Evolutionary conservation across 2,797 vertebrate species (phyloP).

Genomic region (Epinephelus coioides): DNA sequence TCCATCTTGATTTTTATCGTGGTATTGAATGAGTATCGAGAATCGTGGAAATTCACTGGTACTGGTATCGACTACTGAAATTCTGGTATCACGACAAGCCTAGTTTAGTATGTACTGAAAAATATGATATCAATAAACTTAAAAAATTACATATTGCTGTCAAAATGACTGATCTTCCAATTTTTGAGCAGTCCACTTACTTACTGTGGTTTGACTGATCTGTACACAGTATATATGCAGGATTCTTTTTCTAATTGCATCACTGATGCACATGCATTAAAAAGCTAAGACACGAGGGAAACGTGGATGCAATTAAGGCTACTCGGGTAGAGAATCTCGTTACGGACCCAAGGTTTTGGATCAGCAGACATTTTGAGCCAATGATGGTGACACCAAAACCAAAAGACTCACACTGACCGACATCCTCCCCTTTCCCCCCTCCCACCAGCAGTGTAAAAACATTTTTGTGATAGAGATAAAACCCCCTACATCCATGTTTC

Average conservation of each 20-base stretch:
- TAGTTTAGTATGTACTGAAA: no score
- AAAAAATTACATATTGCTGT: not conserved
- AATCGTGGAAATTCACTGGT: no score
- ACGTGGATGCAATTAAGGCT: not conserved
- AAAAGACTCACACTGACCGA: not conserved
- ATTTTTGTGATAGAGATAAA: conserved; percentile 5
- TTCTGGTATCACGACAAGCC: no score
- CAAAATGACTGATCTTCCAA: not conserved
- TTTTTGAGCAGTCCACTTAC: not conserved
- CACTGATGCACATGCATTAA: not conserved
- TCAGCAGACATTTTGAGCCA: not conserved
- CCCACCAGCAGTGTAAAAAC: not conserved
- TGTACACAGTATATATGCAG: not conserved
- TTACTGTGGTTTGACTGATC: no score
- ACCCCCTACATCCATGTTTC: not conserved
- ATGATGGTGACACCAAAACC: not conserved
- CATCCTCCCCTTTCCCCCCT: no score
- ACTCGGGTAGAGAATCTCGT: not conserved
- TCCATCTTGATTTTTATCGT: no score
- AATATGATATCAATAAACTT: not conserved
- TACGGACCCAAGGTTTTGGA: not conserved
- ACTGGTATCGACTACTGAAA: no score
- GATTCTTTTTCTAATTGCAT: not conserved
- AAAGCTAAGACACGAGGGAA: not conserved
- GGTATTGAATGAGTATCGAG: no score